Evolutionary conservation across 2,888 invertebrate species (phyloP).

Genomic region (Clepsis dumicolana): DNA sequence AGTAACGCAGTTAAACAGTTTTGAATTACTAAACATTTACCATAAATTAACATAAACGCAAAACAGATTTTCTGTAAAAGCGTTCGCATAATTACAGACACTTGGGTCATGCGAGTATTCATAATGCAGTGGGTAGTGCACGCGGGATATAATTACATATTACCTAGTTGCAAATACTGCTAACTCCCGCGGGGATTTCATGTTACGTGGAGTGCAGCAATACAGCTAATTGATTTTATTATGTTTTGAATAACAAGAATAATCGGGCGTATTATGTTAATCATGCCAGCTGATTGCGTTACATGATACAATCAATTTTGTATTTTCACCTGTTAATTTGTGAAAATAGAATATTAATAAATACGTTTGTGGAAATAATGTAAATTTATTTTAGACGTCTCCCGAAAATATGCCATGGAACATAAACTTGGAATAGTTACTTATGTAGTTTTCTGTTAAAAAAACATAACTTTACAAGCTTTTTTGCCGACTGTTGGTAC

Average conservation of each 20-base stretch:
- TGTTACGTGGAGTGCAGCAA: conserved; percentile 26
- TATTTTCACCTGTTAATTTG: too few relatives aligned
- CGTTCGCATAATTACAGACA: conserved; percentile 39
- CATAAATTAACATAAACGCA: conserved; percentile 41
- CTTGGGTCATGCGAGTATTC: conserved; percentile 37
- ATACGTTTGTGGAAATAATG: too few relatives aligned
- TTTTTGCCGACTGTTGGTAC: too few relatives aligned
- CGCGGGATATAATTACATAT: conserved; percentile 35
- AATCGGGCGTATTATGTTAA: conserved; percentile 1
- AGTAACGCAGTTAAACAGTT: conserved; percentile 25
- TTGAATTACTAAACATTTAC: conserved; percentile 34
- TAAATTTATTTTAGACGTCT: too few relatives aligned
- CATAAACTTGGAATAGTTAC: too few relatives aligned
- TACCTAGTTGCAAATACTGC: conserved; percentile 33
- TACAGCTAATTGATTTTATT: conserved; percentile 36
- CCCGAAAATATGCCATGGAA: too few relatives aligned
- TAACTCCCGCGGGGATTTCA: conserved; percentile 27
- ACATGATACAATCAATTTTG: neutral
- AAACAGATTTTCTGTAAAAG: conserved; percentile 42
- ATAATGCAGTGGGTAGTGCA: conserved; percentile 17
- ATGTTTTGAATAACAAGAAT: conserved; percentile 26
- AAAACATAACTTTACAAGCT: too few relatives aligned
- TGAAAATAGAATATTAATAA: too few relatives aligned
- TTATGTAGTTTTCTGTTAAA: too few relatives aligned
- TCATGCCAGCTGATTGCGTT: neutral